Evolutionary conservation across 1,140 invertebrate genomes (phyloP).

Genomic region (Halyomorpha halys): DNA sequence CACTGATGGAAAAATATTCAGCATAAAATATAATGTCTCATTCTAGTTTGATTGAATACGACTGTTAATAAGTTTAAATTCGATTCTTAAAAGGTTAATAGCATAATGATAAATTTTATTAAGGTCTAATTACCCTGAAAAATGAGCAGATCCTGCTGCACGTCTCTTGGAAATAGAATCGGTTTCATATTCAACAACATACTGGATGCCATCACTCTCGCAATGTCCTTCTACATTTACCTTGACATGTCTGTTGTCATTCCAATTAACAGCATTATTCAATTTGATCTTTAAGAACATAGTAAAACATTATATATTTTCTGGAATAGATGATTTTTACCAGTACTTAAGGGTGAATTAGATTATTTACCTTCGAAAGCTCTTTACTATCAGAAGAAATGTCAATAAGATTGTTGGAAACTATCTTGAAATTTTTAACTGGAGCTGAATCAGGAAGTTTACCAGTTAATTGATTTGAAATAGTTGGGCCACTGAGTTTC

Average conservation of each 20-base stretch:
- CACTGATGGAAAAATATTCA: too few relatives aligned
- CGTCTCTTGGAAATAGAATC: background rate
- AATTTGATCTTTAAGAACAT: background rate
- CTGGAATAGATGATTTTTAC: too few relatives aligned
- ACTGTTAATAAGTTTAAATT: too few relatives aligned
- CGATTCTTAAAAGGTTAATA: too few relatives aligned
- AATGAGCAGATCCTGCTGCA: background rate
- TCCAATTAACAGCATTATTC: constrained; percentile 4
- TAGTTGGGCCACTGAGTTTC: constrained; percentile 21
- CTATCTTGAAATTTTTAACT: constrained; percentile 24
- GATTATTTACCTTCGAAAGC: background rate
- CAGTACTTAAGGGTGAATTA: too few relatives aligned
- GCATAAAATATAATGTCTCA: too few relatives aligned
- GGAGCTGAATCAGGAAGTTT: constrained; percentile 24
- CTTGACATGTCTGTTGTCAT: background rate
- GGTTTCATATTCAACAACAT: constrained; percentile 1
- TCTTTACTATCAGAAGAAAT: constrained; percentile 5
- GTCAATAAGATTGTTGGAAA: constrained; percentile 14
- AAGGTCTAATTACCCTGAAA: background rate
- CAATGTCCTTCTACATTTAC: background rate
- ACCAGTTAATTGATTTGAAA: constrained; percentile 22
- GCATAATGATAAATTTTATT: too few relatives aligned
- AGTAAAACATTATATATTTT: too few relatives aligned
- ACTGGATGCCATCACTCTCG: background rate
- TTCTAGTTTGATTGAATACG: too few relatives aligned